Evolutionary conservation across 2,113 vertebrate genomes (phyloP), one percentile per base, ranked within the genome.

Genomic region (Corvus cornix): DNA sequence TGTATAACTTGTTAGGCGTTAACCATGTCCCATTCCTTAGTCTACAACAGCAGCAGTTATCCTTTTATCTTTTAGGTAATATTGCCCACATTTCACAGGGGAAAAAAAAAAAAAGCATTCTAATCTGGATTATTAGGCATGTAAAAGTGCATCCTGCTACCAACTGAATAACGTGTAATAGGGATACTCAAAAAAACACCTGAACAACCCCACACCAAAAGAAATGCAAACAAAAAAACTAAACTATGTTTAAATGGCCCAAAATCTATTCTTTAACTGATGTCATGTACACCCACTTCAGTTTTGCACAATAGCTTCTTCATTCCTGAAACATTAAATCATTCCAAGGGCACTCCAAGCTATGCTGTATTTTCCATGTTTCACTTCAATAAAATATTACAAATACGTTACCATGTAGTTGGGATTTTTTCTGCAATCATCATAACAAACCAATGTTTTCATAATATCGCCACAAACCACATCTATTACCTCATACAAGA

Each of bases 341-440:
- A 97, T 79, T 66, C 91, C 74, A 87, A 83, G 84, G 83, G 90
- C 87, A 97, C 77, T 69, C 37, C 74, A 91, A 59, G 51, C 21
- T 70, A 73, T 28, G 52, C 48, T 94, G 43, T 87, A 93, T 89
- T 95, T 96, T 96, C 84, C 82, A 70, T 37, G 48, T 80, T 86
- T 81, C 78, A 76, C 70, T 92, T 72, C 84, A 96, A 74, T 83
- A 93, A 95, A 96, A 88, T 92, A 95, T 96, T 86, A 95, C 80
- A 97, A 96, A 94, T 78, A 91, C 21, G 4, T 92, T 93, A 94
- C 44, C 46, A 95, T 66, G 55, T 77, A 94, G 93, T 48, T 93
- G 78, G 92, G 75, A 88, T 87, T 96, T 94, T 89, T 93, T 93
- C 84, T 89, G 35, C 53, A 80, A 78, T 93, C 82, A 96, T 94